phyloP scores from a whole-genome alignment of 1,140 invertebrate species.

The Drosophila pectinifera region DNA sequence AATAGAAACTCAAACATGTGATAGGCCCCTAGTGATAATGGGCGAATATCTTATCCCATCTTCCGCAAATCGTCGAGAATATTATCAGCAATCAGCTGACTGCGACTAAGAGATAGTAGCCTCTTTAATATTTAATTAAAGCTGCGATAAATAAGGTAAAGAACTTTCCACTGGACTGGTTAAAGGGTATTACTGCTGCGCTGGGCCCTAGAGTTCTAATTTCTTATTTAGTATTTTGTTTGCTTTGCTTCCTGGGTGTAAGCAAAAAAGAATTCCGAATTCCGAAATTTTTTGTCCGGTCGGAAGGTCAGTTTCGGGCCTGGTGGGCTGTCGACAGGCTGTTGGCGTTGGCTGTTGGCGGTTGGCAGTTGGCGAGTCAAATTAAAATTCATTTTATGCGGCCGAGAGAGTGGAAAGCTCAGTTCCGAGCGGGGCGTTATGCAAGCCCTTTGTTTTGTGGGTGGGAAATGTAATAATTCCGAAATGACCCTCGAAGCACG shows the following conservation, averaged over 20 bases:
- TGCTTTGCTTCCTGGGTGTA: constrained; percentile 49
- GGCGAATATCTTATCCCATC: not conserved
- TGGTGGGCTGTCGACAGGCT: constrained; percentile 17
- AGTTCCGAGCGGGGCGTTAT: constrained; percentile 22
- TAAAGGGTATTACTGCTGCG: constrained; percentile 21
- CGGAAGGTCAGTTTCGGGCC: constrained; percentile 57
- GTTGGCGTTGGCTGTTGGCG: constrained; percentile 9
- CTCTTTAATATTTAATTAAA: not conserved
- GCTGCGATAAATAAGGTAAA: not conserved
- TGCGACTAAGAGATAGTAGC: constrained; percentile 2
- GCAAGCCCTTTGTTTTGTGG: constrained; percentile 48
- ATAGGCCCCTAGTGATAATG: not conserved
- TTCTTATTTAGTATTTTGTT: constrained; percentile 73
- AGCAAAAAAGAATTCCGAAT: constrained; percentile 52
- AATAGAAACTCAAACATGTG: constrained; percentile 1
- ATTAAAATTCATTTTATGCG: constrained; percentile 65
- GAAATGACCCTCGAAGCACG: constrained; percentile 50
- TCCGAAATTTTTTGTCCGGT: not conserved
- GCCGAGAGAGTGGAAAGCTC: constrained; percentile 33
- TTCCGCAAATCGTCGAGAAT: not conserved
- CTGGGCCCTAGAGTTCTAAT: not conserved
- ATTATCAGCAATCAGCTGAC: constrained; percentile 27
- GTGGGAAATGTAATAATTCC: constrained; percentile 61
- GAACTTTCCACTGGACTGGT: too few species aligned
- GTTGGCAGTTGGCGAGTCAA: constrained; percentile 29